Percentiles rank a stretch among this genome's conserved stretches.
Evolutionary conservation across 2,797 vertebrate genomes (phyloP).

Genomic region (Graptemys geographica): DNA sequence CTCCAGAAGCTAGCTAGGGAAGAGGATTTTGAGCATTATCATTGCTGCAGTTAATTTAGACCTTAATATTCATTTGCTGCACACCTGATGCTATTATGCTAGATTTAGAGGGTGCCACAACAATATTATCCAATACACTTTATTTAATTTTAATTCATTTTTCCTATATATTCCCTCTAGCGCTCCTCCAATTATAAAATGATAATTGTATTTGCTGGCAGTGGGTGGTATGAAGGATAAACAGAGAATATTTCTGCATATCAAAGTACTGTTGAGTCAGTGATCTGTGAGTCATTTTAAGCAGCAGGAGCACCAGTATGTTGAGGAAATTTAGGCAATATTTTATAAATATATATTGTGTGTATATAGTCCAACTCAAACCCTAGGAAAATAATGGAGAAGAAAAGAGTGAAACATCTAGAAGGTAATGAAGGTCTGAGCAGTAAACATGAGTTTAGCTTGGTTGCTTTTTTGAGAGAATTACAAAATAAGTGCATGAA

Average conservation of each 20-base stretch:
- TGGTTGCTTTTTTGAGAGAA: background rate
- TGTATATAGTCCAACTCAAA: background rate
- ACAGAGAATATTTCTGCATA: slow-evolving; percentile 56
- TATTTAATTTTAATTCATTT: background rate
- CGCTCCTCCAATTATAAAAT: slow-evolving; percentile 47
- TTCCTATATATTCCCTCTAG: background rate
- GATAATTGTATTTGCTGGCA: slow-evolving; percentile 45
- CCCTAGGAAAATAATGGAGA: background rate
- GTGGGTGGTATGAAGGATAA: slow-evolving; percentile 66
- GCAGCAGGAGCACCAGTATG: background rate
- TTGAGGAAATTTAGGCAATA: slow-evolving; percentile 10
- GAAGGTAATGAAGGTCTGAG: background rate
- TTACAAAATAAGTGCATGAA: background rate
- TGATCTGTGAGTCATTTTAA: slow-evolving; percentile 57
- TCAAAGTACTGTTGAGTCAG: slow-evolving; percentile 48
- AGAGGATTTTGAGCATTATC: background rate
- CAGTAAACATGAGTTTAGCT: background rate
- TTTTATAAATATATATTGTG: background rate
- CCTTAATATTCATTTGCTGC: background rate
- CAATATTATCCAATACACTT: background rate
- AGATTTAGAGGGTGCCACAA: background rate
- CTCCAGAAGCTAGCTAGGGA: background rate
- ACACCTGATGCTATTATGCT: background rate
- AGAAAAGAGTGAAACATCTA: background rate
- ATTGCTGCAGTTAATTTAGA: background rate